These are phyloP conservation scores for Siniperca undulata DNA, from an alignment of 2,797 vertebrate species.

Conservation along the genomic window DNA sequence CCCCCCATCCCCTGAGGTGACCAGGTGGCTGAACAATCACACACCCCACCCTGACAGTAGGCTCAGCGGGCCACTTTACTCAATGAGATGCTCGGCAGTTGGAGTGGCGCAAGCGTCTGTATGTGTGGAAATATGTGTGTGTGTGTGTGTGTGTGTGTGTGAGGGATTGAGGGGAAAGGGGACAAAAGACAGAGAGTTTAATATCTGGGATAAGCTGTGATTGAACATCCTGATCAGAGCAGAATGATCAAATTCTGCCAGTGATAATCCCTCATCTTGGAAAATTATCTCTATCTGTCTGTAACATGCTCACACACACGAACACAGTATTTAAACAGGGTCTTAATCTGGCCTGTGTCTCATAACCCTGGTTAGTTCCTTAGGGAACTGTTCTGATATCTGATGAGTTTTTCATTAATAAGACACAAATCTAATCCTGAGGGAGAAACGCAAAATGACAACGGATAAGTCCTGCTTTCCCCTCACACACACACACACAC, in stretches of 20 bases:
- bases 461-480: slow-evolving; percentile 74
- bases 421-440: slow-evolving; percentile 82
- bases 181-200: slow-evolving; percentile 82
- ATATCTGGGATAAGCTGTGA: slow-evolving; percentile 82
- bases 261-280: slow-evolving; percentile 83
- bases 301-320: slow-evolving; percentile 16
- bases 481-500: slow-evolving; percentile 49
- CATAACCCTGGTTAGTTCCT: slow-evolving; percentile 83
- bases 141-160: slow-evolving; percentile 46
- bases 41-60: slow-evolving; percentile 54
- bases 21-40: slow-evolving; percentile 79
- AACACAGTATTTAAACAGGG: slow-evolving; percentile 37
- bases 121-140: slow-evolving; percentile 38
- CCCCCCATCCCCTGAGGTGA: slow-evolving; percentile 56
- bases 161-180: slow-evolving; percentile 63
- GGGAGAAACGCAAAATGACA: slow-evolving; percentile 82
- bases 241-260: slow-evolving; percentile 82
- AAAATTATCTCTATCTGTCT: slow-evolving; percentile 70
- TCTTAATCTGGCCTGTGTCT: slow-evolving; percentile 80
- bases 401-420: slow-evolving; percentile 88
- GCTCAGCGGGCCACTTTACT: slow-evolving; percentile 81
- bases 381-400: slow-evolving; percentile 83
- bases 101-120: slow-evolving; percentile 23
- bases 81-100: slow-evolving; percentile 62
- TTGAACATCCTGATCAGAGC: slow-evolving; percentile 84